These are phyloP conservation scores for Lasius fuliginosus DNA, from an alignment of 2,888 invertebrate species.

Conservation along the genomic window DNA sequence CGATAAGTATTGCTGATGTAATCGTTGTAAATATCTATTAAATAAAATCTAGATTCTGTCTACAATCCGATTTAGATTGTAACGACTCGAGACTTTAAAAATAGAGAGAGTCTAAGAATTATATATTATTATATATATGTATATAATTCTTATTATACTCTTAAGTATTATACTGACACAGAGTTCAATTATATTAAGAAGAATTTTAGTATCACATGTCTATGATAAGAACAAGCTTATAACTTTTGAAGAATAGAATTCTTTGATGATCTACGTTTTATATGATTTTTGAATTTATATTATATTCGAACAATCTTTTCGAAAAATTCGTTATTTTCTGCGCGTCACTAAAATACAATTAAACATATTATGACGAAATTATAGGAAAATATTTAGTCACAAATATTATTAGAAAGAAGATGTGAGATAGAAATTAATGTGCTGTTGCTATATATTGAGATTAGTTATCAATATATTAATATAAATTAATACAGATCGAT, in stretches of 20 bases:
- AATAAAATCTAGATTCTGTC: background rate
- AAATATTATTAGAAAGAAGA: background rate
- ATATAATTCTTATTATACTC: too few relatives aligned
- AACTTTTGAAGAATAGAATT: background rate
- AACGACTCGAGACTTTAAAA: background rate
- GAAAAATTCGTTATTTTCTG: background rate
- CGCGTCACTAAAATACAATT: background rate
- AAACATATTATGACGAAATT: background rate
- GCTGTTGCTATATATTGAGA: background rate
- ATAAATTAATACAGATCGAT: background rate
- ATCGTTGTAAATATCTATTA: background rate
- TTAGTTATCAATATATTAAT: background rate
- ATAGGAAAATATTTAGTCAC: too few relatives aligned
- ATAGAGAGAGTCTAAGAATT: constrained; percentile 2
- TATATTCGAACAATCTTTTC: background rate
- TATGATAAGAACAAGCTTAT: constrained; percentile 14
- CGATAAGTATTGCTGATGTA: constrained; percentile 16
- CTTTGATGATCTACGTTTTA: background rate
- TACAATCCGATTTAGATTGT: background rate
- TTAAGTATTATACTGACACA: background rate
- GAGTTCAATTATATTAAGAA: constrained; percentile 12
- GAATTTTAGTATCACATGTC: background rate
- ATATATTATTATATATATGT: background rate
- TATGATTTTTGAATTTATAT: background rate
- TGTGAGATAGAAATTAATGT: too few relatives aligned